Evolutionary conservation across 2,888 invertebrate species (phyloP).

Genomic region (Macrosoma leucophasiata): DNA sequence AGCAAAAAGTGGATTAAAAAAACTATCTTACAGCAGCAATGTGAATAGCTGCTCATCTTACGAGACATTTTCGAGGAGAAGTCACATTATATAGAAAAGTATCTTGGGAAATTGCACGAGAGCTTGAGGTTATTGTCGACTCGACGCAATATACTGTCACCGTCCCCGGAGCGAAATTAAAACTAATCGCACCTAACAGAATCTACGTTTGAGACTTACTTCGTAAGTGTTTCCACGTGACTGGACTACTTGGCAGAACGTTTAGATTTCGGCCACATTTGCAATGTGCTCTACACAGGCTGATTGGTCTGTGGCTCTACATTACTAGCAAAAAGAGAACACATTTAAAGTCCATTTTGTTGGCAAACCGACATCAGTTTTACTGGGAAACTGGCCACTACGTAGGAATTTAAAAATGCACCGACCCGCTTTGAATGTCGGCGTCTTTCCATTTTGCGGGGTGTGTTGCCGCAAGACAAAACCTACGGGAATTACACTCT

Average conservation of each 20-base stretch:
- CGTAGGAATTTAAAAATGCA: constrained; percentile 60
- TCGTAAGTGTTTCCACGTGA: constrained; percentile 36
- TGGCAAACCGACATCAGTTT: constrained; percentile 14
- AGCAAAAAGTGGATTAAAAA: too few species aligned
- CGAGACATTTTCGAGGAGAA: too few species aligned
- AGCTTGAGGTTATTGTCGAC: too few species aligned
- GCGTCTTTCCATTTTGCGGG: constrained; percentile 63
- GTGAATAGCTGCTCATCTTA: too few species aligned
- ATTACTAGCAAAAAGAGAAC: constrained; percentile 8
- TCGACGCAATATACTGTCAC: too few species aligned
- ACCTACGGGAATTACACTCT: constrained; percentile 67
- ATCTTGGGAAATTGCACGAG: too few species aligned
- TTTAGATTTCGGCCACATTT: constrained; percentile 11
- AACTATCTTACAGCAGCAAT: too few species aligned
- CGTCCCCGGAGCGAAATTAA: constrained; percentile 42
- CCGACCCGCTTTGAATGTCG: constrained; percentile 51
- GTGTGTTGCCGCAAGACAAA: constrained; percentile 61
- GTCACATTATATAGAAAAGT: too few species aligned
- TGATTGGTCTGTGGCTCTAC: too few species aligned
- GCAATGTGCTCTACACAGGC: too few species aligned
- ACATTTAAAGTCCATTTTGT: constrained; percentile 15
- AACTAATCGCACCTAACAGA: constrained; percentile 40
- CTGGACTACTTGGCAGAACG: constrained; percentile 30
- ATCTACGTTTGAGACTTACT: constrained; percentile 25
- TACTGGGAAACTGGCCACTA: too few species aligned